Evolutionary conservation across 2,113 vertebrate genomes (phyloP), one percentile per base, ranked within the genome.

Genomic region (Dicentrarchus labrax): DNA sequence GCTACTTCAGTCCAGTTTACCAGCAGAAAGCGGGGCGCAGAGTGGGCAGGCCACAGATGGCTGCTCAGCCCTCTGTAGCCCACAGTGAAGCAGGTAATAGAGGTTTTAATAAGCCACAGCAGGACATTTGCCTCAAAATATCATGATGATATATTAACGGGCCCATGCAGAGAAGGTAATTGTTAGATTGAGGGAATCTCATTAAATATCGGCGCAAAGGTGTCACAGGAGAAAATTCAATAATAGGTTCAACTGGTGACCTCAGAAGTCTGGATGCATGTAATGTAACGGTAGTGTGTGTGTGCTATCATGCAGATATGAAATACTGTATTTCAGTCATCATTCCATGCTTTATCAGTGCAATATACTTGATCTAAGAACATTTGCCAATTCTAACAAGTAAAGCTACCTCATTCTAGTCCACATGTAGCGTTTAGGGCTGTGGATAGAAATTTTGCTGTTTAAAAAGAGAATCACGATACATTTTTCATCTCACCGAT

Each of bases 31-130:
- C 43, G 5, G 5, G 0, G 19, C 57, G 77, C n/a, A 45, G 45
- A 60, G 2, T 19, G 61, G 41, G 30, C 66, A 65, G 71, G 56
- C 38, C 19, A 59, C 73, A 82, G 80, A 81, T 64, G 76, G 73
- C 76, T 82, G 73, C 78, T 75, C 56, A 80, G 64, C 38, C 51
- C 72, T 61, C 56, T 41, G 22, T 57, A 71, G 70, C 69, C 53
- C 48, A 76, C 76, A 81, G 91, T 88, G 75, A 91, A 89, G 86
- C 80, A 30, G 51, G 91, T 86, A 90, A 90, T 88, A 88, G 76
- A 75, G 83, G 83, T 88, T 93, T 89, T 90, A 93, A 95, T 85
- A 94, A 90, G 56, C 72, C 53, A 76, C 86, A 91, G 56, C 57
- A 53, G 78, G 59, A 86, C 9, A 19, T 50, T 62, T 76, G 3